These are phyloP conservation scores for Pomatorhinus ruficollis DNA, from an alignment of 2,113 vertebrate genomes.

Conservation along the genomic window DNA sequence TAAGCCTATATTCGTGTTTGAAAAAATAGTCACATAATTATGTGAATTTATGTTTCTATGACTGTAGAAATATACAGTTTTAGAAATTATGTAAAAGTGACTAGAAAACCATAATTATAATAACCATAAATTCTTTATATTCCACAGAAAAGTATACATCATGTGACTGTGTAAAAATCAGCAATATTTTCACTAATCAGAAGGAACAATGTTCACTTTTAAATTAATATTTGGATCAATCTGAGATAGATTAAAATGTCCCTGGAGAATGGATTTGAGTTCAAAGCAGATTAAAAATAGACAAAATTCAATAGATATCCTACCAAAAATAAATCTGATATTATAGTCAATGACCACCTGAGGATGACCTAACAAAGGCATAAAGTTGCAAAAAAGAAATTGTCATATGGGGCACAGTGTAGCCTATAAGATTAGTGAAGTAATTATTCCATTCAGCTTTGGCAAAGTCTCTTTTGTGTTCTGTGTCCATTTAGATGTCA, in stretches of 20 bases:
- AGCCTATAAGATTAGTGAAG: background rate
- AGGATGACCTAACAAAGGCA: background rate
- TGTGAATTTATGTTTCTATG: background rate
- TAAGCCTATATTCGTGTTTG: background rate
- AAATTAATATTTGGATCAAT: background rate
- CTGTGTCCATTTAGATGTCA: background rate
- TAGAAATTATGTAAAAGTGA: background rate
- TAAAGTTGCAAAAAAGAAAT: background rate
- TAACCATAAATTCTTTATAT: background rate
- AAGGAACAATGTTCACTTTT: background rate
- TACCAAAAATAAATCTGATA: background rate
- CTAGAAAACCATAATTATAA: background rate
- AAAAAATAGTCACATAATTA: background rate
- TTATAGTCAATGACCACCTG: background rate
- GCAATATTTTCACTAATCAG: background rate
- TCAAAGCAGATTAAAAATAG: background rate
- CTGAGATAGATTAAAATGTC: background rate
- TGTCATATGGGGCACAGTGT: accelerated
- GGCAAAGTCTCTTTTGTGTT: background rate
- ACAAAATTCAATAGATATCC: background rate
- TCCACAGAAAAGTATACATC: background rate
- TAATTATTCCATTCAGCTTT: background rate
- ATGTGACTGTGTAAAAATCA: background rate
- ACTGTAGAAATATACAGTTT: background rate
- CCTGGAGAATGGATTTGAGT: background rate